Conservation (phyloP, 2,113 vertebrate species). For the Xyliphius kryptos region DNA sequence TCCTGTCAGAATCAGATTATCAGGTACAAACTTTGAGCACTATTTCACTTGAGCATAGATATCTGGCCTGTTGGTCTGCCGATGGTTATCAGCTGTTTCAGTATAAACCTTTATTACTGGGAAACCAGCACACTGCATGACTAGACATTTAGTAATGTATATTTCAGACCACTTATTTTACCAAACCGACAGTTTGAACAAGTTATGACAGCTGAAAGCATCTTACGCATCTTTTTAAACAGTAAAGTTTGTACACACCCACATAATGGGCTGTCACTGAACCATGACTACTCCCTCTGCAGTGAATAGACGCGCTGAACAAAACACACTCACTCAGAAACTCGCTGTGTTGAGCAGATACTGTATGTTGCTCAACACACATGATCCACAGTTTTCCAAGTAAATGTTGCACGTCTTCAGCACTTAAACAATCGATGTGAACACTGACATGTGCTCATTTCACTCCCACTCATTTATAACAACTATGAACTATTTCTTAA, state of each 20-base stretch:
- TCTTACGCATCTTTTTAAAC: constrained; percentile 18
- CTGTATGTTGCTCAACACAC: constrained; percentile 14
- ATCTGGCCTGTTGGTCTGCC: constrained; percentile 12
- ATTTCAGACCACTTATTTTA: constrained; percentile 11
- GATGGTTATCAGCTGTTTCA: constrained; percentile 38
- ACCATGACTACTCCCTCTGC: constrained; percentile 39
- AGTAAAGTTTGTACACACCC: constrained; percentile 37
- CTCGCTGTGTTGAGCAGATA: constrained; percentile 1
- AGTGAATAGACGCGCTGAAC: constrained; percentile 6
- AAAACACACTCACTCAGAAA: not conserved
- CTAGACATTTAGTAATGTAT: constrained; percentile 15
- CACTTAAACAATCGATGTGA: constrained; percentile 8
- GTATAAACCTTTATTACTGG: constrained; percentile 25
- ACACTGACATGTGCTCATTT: not conserved
- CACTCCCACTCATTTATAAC: too few relatives aligned
- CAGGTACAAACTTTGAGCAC: constrained; percentile 28
- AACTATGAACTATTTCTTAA: too few relatives aligned
- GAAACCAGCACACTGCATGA: constrained; percentile 15
- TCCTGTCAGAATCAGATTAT: constrained; percentile 32
- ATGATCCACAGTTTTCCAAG: not conserved
- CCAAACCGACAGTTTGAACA: constrained; percentile 22
- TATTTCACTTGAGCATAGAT: constrained; percentile 34
- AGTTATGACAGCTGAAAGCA: constrained; percentile 39
- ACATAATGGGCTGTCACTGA: constrained; percentile 35
- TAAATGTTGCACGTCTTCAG: not conserved